A percentile compares a stretch with the other conserved stretches of the same genome.
These are phyloP conservation scores for Taenioides sp. DNA, from an alignment of 2,797 vertebrate genomes.

Conservation along the genomic window DNA sequence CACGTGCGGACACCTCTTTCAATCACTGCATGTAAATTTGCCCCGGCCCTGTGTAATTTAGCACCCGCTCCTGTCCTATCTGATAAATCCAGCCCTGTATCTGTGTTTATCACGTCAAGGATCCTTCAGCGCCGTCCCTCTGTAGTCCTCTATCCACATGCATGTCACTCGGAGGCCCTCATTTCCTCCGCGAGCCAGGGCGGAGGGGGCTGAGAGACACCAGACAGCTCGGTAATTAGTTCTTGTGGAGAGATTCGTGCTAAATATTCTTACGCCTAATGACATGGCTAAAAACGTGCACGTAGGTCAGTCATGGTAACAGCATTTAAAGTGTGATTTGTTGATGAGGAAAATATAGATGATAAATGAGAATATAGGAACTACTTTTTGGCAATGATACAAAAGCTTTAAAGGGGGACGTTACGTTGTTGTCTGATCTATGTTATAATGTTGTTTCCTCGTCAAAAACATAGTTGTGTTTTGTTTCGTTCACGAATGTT, in stretches of 20 bases:
- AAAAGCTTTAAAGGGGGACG: too few relatives aligned
- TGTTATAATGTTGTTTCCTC: too few relatives aligned
- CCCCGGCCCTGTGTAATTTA: conserved; percentile 65
- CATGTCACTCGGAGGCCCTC: conserved; percentile 51
- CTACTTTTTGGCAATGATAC: too few relatives aligned
- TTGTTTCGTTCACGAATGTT: too few relatives aligned
- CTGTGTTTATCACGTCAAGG: conserved; percentile 74
- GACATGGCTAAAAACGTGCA: conserved; percentile 56
- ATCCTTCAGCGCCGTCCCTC: conserved; percentile 66
- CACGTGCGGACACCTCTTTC: conserved; percentile 67
- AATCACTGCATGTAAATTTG: conserved; percentile 77
- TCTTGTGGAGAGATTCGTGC: conserved; percentile 50
- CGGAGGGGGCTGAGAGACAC: conserved; percentile 20
- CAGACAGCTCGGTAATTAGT: conserved; percentile 75
- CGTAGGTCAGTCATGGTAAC: background rate
- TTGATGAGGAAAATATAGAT: too few relatives aligned
- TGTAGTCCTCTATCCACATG: conserved; percentile 44
- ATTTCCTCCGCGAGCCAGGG: conserved; percentile 52
- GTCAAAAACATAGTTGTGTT: too few relatives aligned
- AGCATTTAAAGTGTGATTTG: too few relatives aligned
- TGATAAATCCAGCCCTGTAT: conserved; percentile 67
- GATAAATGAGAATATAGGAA: too few relatives aligned
- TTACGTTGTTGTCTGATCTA: too few relatives aligned
- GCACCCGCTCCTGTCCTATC: conserved; percentile 54
- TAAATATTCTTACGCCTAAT: conserved; percentile 67